Evolutionary conservation across 2,797 vertebrate genomes (phyloP).

Genomic region (Fistularia commersonii): DNA sequence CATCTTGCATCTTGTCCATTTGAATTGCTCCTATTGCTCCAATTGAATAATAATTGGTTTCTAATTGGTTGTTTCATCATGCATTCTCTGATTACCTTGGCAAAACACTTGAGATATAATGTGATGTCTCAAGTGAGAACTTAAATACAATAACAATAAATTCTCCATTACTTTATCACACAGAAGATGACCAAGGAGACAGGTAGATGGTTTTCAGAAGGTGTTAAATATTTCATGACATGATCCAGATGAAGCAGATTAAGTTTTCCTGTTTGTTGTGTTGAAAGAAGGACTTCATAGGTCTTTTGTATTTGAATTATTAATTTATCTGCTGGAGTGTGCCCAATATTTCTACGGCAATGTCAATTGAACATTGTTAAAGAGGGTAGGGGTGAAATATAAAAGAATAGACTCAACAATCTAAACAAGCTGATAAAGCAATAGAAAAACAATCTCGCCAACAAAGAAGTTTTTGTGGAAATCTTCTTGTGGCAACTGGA

Average conservation of each 20-base stretch:
- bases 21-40: too few species aligned
- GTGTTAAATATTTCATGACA: conserved; percentile 24
- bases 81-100: too few species aligned
- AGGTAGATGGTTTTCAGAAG: conserved; percentile 28
- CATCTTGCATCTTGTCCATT: too few species aligned
- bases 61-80: too few species aligned
- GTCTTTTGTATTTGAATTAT: conserved; percentile 22
- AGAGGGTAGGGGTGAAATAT: not conserved
- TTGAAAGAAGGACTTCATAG: conserved; percentile 5
- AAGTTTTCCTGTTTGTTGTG: conserved; percentile 16
- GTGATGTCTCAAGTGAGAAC: not conserved
- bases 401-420: not conserved
- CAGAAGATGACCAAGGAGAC: conserved; percentile 5
- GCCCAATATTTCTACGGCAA: conserved; percentile 24
- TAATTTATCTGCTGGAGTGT: conserved; percentile 14
- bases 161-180: conserved; percentile 14
- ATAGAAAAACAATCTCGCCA: too few species aligned
- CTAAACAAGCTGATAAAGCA: not conserved
- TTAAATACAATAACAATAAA: too few species aligned
- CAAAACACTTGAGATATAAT: too few species aligned
- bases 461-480: too few species aligned
- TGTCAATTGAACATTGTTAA: conserved; percentile 31
- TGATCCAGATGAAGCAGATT: conserved; percentile 11
- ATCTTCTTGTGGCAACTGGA: too few species aligned
- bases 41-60: too few species aligned